Conservation (phyloP, 2,113 vertebrate genomes). For the Protobothrops flavoviridis region DNA sequence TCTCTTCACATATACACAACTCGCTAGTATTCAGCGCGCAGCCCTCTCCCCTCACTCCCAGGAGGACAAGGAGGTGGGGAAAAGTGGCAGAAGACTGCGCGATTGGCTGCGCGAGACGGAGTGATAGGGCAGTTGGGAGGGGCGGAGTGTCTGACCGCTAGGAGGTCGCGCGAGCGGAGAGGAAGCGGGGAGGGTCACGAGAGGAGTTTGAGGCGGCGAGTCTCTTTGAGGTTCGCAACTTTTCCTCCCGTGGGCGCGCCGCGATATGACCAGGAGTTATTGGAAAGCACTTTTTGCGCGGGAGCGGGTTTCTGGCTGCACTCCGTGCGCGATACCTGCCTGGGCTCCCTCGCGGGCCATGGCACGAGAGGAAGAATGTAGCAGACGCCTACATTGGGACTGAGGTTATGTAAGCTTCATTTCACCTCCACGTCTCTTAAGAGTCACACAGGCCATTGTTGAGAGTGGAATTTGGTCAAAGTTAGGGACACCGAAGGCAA, state of each 20-base stretch:
- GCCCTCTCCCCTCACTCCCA: slow-evolving; percentile 21
- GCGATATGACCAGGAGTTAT: background rate
- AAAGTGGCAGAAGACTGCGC: slow-evolving; percentile 44
- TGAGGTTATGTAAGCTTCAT: background rate
- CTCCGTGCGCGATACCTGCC: background rate
- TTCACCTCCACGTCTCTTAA: background rate
- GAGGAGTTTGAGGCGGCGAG: background rate
- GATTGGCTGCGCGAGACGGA: slow-evolving; percentile 57
- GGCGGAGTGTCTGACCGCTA: background rate
- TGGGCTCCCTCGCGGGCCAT: background rate
- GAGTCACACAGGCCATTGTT: background rate
- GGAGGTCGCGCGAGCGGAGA: background rate
- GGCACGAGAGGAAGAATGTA: background rate
- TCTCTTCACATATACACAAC: slow-evolving; percentile 25
- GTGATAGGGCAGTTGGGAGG: slow-evolving; percentile 24
- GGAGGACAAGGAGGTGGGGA: slow-evolving; percentile 41
- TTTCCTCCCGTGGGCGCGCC: background rate
- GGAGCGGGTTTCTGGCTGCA: no score
- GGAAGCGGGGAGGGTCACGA: background rate
- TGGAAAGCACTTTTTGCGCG: background rate
- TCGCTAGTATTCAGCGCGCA: slow-evolving; percentile 1
- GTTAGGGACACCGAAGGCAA: background rate
- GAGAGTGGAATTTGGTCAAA: background rate
- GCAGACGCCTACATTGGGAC: background rate
- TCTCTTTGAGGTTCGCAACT: background rate